These are phyloP conservation scores for Embidobia sp. DNA, from an alignment of 2,888 invertebrate genomes.

Conservation along the genomic window DNA sequence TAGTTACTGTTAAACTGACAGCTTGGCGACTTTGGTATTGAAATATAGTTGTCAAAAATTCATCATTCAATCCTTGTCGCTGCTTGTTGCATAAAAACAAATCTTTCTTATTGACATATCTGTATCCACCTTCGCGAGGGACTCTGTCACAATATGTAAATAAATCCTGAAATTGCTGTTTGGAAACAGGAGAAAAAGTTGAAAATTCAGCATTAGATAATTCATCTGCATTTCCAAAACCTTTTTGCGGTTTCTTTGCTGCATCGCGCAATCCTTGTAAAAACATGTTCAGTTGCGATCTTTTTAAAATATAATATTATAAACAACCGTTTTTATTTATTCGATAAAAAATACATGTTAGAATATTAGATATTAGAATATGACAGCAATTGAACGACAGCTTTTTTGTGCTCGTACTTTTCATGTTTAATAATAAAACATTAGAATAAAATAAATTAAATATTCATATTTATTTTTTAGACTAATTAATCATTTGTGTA, in stretches of 20 bases:
- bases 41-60: conserved; percentile 36
- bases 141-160: conserved; percentile 53
- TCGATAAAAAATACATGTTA: too few species aligned
- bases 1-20: background rate
- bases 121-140: conserved; percentile 16
- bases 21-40: background rate
- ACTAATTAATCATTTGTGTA: too few species aligned
- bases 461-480: too few species aligned
- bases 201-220: conserved; percentile 48
- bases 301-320: conserved; percentile 21
- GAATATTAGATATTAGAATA: too few species aligned
- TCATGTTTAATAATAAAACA: too few species aligned
- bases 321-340: too few species aligned
- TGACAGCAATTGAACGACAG: too few species aligned
- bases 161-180: conserved; percentile 54
- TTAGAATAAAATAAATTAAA: too few species aligned
- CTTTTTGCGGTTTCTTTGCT: conserved; percentile 10
- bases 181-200: conserved; percentile 38
- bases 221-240: too few species aligned
- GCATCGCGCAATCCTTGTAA: conserved; percentile 39
- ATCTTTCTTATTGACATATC: conserved; percentile 4
- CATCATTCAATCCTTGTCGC: conserved; percentile 30
- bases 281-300: conserved; percentile 35
- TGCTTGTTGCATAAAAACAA: conserved; percentile 34
- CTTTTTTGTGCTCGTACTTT: too few species aligned